Evolutionary conservation across 2,888 invertebrate species (phyloP), one percentile per base, ranked within the genome.

Genomic region (Labia minor): DNA sequence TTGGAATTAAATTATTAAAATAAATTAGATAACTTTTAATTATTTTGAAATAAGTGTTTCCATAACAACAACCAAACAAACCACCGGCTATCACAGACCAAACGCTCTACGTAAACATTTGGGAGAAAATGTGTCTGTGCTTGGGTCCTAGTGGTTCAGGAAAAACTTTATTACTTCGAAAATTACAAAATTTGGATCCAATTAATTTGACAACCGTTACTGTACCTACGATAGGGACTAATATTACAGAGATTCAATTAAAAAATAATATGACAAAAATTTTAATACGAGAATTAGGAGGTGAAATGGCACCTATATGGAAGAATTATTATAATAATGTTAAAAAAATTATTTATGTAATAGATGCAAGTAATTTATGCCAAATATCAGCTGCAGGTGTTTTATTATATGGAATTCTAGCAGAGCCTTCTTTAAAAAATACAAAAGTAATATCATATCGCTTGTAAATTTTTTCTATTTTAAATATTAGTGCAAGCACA

Each of bases 321-420:
- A 83, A 82, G 19, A 87, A 86, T 74, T 91, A 91, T 75, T 87
- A 87, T 71, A 82, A 82, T 62, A 84, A 85, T 69, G 75, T 77
- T 64, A 72, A 72, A 37, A 78, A 78, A 73, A 81, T 92, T 1
- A 84, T 92, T 69, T 92, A 87, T 73, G 90, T 91, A 0, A 87
- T 92, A 18, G 92, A 92, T 74, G 86, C 89, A 0, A 90, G 91
- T 11, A 91, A 92, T 78, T 79, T 92, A 61, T 92, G 92, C 73
- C 91, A 91, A 78, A 91, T 92, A 73, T 90, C 91, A 1, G 89
- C 89, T 1, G 90, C 91, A 14, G 89, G 90, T 19, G 89, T 92
- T 0, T 79, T 91, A 49, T 78, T 92, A 0, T 92, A 91, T 75
- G 87, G 89, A 0, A 80, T 91, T 62, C 75, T 92, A 19, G 86